Evolutionary conservation across 2,113 vertebrate genomes (phyloP).

Genomic region (Hystrix cristata): DNA sequence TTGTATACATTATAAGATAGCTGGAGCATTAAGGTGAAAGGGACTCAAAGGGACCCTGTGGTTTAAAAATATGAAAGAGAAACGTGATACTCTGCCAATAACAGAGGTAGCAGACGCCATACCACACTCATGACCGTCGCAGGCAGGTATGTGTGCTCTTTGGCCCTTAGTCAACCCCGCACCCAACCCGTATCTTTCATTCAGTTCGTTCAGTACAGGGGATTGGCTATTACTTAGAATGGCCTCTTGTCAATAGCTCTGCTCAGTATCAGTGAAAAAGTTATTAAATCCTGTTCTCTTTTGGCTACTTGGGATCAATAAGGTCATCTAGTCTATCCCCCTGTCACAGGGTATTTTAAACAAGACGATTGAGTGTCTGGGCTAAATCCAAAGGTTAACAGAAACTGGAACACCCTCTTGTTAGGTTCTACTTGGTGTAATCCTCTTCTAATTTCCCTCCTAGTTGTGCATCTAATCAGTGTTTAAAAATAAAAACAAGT

Average conservation of each 20-base stretch:
- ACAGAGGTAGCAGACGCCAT: background rate
- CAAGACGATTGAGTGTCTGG: background rate
- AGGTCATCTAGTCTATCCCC: background rate
- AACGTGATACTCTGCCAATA: slow-evolving; percentile 41
- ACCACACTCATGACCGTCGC: background rate
- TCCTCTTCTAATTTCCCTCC: background rate
- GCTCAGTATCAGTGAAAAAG: background rate
- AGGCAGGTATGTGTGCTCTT: background rate
- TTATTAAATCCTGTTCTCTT: background rate
- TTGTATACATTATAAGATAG: background rate
- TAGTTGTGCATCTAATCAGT: background rate
- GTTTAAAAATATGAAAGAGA: slow-evolving; percentile 46
- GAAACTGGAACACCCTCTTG: background rate
- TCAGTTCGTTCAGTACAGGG: background rate
- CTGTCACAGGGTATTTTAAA: background rate
- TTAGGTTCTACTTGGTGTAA: background rate
- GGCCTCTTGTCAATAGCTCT: background rate
- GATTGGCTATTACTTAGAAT: background rate
- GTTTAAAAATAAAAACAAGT: background rate
- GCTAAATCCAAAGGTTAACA: background rate
- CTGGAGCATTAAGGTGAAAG: background rate
- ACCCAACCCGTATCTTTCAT: background rate
- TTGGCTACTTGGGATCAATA: background rate
- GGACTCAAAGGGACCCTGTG: background rate
- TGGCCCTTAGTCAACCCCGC: background rate